These are phyloP conservation scores for Gephyroberyx darwinii DNA, from an alignment of 2,797 vertebrate genomes.

Conservation along the genomic window DNA sequence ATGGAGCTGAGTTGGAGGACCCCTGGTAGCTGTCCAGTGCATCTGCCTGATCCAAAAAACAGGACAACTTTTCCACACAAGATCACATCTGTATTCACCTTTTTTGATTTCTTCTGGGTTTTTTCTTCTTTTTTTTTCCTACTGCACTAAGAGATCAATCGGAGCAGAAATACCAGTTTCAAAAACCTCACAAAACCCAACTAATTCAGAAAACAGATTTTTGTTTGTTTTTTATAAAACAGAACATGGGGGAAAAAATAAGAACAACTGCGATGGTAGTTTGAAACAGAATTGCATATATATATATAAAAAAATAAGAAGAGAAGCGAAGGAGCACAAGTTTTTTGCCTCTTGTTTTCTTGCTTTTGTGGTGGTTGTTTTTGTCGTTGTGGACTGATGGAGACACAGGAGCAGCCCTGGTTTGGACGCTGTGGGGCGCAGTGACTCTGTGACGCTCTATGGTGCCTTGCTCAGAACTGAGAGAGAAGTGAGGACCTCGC, in stretches of 20 bases:
- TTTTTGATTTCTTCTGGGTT: slow-evolving; percentile 58
- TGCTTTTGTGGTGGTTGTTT: slow-evolving; percentile 62
- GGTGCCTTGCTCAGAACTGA: slow-evolving; percentile 72
- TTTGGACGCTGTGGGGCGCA: slow-evolving; percentile 47
- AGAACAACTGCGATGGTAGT: slow-evolving; percentile 30
- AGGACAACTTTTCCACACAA: slow-evolving; percentile 87
- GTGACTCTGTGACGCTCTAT: slow-evolving; percentile 41
- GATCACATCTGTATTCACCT: slow-evolving; percentile 83
- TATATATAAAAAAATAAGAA: slow-evolving; percentile 27
- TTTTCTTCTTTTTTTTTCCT: slow-evolving; percentile 60
- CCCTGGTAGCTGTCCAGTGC: slow-evolving; percentile 90
- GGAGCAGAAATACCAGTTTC: slow-evolving; percentile 62
- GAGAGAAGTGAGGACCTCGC: slow-evolving; percentile 52
- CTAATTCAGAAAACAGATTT: slow-evolving; percentile 44
- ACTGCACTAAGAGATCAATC: slow-evolving; percentile 82
- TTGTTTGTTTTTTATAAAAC: slow-evolving; percentile 44
- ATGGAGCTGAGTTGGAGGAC: slow-evolving; percentile 93
- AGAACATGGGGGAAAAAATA: slow-evolving; percentile 16
- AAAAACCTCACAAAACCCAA: slow-evolving; percentile 35
- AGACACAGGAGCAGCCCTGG: slow-evolving; percentile 33
- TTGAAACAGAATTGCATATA: slow-evolving; percentile 31
- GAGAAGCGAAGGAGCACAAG: slow-evolving; percentile 75
- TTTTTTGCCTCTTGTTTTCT: slow-evolving; percentile 76
- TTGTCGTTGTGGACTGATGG: slow-evolving; percentile 49
- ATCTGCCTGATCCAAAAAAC: slow-evolving; percentile 81